phyloP scores from a whole-genome alignment of 2,888 invertebrate species.

The Machimus rusticus region DNA sequence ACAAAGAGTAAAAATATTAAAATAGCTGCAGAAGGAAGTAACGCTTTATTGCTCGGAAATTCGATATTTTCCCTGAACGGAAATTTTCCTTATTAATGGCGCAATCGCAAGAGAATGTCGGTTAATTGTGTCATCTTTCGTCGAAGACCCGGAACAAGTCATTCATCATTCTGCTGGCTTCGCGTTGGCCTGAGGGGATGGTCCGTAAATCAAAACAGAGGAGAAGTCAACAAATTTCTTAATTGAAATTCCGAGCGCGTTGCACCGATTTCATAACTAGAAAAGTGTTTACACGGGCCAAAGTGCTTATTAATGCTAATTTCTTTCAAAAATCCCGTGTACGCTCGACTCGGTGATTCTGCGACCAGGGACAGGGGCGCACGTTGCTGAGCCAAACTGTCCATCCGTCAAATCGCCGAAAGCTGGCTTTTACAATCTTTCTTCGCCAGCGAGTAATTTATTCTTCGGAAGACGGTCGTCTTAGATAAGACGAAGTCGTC shows the following conservation, averaged over 20 bases:
- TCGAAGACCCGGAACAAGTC: constrained; percentile 17
- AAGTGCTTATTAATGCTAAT: constrained; percentile 30
- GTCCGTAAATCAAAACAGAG: constrained; percentile 21
- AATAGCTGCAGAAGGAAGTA: neutral
- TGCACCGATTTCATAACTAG: constrained; percentile 16
- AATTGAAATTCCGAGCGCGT: constrained; percentile 15
- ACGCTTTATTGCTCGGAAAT: neutral
- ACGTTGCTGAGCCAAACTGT: neutral
- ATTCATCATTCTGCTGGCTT: neutral
- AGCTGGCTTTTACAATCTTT: constrained; percentile 7
- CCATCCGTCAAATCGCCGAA: neutral
- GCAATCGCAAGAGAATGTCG: neutral
- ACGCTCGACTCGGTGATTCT: neutral
- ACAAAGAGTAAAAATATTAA: neutral
- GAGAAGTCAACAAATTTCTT: constrained; percentile 12
- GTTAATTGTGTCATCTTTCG: neutral
- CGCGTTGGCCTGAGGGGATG: neutral
- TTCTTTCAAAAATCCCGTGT: neutral
- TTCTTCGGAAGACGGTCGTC: neutral
- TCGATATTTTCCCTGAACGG: neutral
- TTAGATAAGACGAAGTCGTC: neutral
- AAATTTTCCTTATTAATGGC: neutral
- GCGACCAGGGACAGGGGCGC: neutral
- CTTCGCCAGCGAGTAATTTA: neutral
- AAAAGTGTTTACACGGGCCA: neutral